Base-by-base conservation (phyloP, 2,113 vertebrate species). In the Phaetusa simplex region DNA sequence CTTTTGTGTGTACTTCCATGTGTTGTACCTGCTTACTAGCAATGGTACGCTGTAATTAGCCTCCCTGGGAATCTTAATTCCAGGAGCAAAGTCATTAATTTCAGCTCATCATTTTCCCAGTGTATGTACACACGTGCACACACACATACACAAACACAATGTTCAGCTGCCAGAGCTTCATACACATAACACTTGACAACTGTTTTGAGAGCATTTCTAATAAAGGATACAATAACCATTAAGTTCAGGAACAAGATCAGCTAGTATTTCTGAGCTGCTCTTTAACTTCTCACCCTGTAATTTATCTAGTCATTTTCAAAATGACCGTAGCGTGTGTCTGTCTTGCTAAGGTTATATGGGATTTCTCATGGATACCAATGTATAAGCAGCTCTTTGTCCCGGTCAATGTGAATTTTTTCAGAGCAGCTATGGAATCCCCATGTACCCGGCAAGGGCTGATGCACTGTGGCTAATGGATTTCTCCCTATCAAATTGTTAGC, bases 401-500 rank as follows among this genome's bases (percentile, higher is more conserved):
- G 0, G 3, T 61, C 73, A 85, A 0, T 66, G 42, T 61, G 83
- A 79, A 76, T 80, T 95, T 94, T 77, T 93, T 91, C 91, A 69
- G 36, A 84, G 70, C 22, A 76, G 15, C 84, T 62, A 42, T 6
- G 38, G 72, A 92, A 82, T 95, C 36, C 45, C 24, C n/a, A 27
- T 74, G 59, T 92, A 72, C 15, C 50, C 1, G 0, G 56, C 58
- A 85, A 8, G 24, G 38, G 36, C 38, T 92, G 88, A 82, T 86
- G 72, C 61, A 10, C 61, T 92, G 73, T 89, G 77, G 45, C 80
- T 95, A 95, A 94, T 87, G 84, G 77, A 91, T 97, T 96, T 91
- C 53, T 91, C 34, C 77, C 58, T 82, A 61, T 50, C 47, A 91
- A 71, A 91, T 18, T 43, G 36, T 30, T 69, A 72, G 83, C 83